Conservation (phyloP, 2,113 vertebrate species). For the Azemiops feae region DNA sequence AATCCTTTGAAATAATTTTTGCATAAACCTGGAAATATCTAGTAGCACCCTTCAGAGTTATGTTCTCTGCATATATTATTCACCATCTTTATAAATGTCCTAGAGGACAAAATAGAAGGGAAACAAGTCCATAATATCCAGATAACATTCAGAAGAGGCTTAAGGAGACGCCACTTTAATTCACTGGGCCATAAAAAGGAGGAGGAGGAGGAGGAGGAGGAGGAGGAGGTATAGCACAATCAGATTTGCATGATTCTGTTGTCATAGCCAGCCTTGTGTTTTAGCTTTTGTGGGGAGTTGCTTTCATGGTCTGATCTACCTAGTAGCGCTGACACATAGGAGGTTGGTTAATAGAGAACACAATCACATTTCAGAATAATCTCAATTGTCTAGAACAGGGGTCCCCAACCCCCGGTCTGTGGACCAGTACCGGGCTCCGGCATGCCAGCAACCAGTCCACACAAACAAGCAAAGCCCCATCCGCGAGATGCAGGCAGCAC, state of each 20-base stretch:
- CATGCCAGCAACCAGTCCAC: too few species aligned
- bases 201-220: too few species aligned
- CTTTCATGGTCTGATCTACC: neutral
- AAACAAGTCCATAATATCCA: neutral
- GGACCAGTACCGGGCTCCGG: too few species aligned
- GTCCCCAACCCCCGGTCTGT: too few species aligned
- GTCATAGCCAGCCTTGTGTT: neutral
- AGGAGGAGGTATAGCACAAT: neutral
- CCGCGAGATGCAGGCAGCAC: too few species aligned
- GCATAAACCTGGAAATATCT: neutral
- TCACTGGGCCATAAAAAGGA: neutral
- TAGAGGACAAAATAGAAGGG: neutral
- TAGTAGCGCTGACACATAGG: neutral
- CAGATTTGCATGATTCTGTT: neutral
- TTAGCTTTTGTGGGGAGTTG: neutral
- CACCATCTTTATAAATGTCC: neutral
- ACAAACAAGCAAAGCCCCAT: too few species aligned
- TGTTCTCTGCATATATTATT: neutral
- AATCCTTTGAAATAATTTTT: neutral
- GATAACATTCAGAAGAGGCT: neutral
- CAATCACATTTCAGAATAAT: neutral
- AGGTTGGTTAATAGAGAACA: neutral
- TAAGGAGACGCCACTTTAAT: neutral
- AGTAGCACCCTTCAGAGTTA: neutral
- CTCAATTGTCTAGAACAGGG: neutral